Base-by-base conservation (phyloP, 2,113 vertebrate genomes). In the Chitala chitala region DNA sequence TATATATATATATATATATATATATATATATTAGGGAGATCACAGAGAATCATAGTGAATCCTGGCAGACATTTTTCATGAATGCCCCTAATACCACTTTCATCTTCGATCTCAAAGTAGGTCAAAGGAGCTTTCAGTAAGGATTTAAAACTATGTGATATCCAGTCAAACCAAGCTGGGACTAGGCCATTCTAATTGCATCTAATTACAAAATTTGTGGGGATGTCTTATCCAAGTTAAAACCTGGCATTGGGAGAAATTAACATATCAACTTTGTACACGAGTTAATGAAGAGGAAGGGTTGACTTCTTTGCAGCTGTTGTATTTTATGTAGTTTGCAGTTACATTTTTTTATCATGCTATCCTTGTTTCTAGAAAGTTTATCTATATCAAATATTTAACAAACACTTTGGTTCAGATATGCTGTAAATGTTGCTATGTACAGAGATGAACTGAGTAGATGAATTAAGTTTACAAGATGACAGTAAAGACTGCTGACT, bases 121-220 rank as follows among this genome's bases (percentile, higher is more conserved):
- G 63, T 5, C 63, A 66, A 15, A 66, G 38, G 4, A 66, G 33
- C n/a, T 20, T 10, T 66, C 63, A 66, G 63, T 44, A 66, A 66
- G 40, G 63, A 66, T 66, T 66, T 66, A 44, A 66, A 40, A 15
- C 24, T 22, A 40, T n/a, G 22, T 65, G 33, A 20, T 7, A 12
- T 66, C 38, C 24, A 66, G 38, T 66, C 4, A 66, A 66, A 66
- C 44, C 38, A 24, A 17, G 63, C 38, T 44, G 63, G 33, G 40
- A 44, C 33, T 5, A 66, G 36, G 20, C 13, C 40, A 66, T 66
- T 66, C 40, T 66, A 66, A 44, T 66, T 36, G 3, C 38, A 24
- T 66, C 33, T 36, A 44, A 12, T 66, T 22, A 22, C 24, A 66
- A 13, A 36, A 42, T 38, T n/a, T 36, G 36, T 66, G 40, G 22